Evolutionary conservation across 2,888 invertebrate species (phyloP).

Genomic region (Xanthia togata): DNA sequence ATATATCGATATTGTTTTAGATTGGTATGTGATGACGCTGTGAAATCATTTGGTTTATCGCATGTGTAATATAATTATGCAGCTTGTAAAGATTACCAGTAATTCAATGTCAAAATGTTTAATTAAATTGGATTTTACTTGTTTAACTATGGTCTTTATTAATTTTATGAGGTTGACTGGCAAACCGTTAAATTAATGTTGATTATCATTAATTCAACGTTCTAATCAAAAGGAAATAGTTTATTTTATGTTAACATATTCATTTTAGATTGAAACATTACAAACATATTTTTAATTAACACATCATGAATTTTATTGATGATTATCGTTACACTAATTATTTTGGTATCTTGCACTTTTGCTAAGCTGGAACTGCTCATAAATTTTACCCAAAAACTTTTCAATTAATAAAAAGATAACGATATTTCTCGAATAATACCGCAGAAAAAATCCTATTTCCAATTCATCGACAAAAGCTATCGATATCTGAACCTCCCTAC

Average conservation of each 20-base stretch:
- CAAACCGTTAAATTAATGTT: constrained; percentile 37
- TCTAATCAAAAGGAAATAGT: background rate
- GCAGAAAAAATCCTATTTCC: background rate
- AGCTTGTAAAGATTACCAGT: background rate
- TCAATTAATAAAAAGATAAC: too few species aligned
- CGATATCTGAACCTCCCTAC: constrained; percentile 62
- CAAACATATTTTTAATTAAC: background rate
- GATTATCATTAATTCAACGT: background rate
- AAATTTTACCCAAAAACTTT: background rate
- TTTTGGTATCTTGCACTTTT: background rate
- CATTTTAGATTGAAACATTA: background rate
- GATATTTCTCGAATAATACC: background rate
- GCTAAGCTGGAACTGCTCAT: background rate
- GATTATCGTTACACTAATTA: background rate
- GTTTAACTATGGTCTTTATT: background rate
- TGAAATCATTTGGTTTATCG: too few species aligned
- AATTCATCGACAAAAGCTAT: constrained; percentile 42
- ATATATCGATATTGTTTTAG: constrained; percentile 48
- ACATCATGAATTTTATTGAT: background rate
- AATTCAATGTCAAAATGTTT: background rate
- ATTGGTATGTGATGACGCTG: background rate
- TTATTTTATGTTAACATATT: background rate
- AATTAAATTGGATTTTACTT: background rate
- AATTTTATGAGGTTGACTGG: constrained; percentile 4
- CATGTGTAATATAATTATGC: background rate